A percentile compares a stretch with the other conserved stretches of the same genome.
These are phyloP conservation scores for Luffia ferchaultella DNA, from an alignment of 2,888 invertebrate genomes.

Conservation along the genomic window DNA sequence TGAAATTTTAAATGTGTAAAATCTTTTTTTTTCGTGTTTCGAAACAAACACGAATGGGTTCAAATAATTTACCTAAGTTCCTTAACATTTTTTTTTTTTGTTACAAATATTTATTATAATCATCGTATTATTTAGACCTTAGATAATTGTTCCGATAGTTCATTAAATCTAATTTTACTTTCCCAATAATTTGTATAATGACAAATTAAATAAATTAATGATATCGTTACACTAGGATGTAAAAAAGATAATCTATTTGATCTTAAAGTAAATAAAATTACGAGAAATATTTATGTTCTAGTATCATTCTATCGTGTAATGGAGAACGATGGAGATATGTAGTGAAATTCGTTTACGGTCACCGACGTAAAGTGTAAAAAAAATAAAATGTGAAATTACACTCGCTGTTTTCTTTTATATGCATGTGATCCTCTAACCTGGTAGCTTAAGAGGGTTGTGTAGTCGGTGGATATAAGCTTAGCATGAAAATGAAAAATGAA, in stretches of 20 bases:
- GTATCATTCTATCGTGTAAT: constrained; percentile 62
- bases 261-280: constrained; percentile 49
- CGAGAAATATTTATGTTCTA: constrained; percentile 66
- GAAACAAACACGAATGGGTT: constrained; percentile 35
- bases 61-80: constrained; percentile 63
- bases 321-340: constrained; percentile 55
- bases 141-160: background rate
- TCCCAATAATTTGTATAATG: constrained; percentile 48
- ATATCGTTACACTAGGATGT: constrained; percentile 65
- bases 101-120: constrained; percentile 56
- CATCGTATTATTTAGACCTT: background rate
- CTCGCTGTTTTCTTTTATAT: constrained; percentile 40
- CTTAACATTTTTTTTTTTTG: constrained; percentile 51
- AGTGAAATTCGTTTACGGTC: constrained; percentile 64
- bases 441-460: too few species aligned
- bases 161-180: background rate
- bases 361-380: constrained; percentile 63
- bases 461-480: too few species aligned
- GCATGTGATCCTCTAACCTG: too few species aligned
- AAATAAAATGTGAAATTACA: constrained; percentile 61
- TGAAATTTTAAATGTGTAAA: background rate
- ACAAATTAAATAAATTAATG: constrained; percentile 54
- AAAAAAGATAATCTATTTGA: constrained; percentile 68
- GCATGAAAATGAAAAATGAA: too few species aligned
- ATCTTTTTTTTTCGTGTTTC: constrained; percentile 45